Base-by-base conservation (phyloP, 2,113 vertebrate genomes). In the Accipiter virgatus region DNA sequence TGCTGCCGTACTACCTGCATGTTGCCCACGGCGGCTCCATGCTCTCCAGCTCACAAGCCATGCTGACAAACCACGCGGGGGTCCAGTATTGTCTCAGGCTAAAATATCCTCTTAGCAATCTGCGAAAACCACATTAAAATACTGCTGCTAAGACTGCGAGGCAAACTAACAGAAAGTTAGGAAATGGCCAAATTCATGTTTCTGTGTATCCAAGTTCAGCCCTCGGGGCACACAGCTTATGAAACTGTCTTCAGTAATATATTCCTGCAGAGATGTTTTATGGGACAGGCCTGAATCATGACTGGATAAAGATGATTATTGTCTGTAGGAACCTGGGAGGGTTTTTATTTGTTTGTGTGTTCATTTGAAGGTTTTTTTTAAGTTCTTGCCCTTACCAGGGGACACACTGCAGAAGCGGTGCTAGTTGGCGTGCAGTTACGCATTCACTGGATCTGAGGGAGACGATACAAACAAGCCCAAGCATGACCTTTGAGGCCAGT, bases 11-110 rank as follows among this genome's bases (percentile, higher is more conserved):
- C 53, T 73, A 5, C 40, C 23, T 40, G 59, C 19, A 16, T 1
- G 4, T 4, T 81, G 59, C 45, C 45, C 13, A 31, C 40, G 0
- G 4, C 1, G 4, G 23, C 36, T 73, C 0, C 0, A 31, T 48
- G 68, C 59, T 81, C 53, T 68, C 53, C 53, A 45, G 59, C 36
- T 91, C 2, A 2, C 42, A 48, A 81, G 68, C 42, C 32, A 4
- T 1, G 18, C 67, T 61, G 58, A 42, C 40, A 68, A 83, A 78
- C 16, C 9, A 12, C 0, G 1, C 16, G 7, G 43, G 43, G 16
- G 25, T 81, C 29, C 70, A 16, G 42, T 26, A 26, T 20, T 2
- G 50, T 52, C 75, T 85, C n/a, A 63, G 38, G 70, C 38, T 68
- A 72, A 86, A 90, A 72, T 5, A 3, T 17, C 32, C 61, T 61